Conservation (phyloP, 1,140 invertebrate genomes). For the Drosophila dunni region DNA sequence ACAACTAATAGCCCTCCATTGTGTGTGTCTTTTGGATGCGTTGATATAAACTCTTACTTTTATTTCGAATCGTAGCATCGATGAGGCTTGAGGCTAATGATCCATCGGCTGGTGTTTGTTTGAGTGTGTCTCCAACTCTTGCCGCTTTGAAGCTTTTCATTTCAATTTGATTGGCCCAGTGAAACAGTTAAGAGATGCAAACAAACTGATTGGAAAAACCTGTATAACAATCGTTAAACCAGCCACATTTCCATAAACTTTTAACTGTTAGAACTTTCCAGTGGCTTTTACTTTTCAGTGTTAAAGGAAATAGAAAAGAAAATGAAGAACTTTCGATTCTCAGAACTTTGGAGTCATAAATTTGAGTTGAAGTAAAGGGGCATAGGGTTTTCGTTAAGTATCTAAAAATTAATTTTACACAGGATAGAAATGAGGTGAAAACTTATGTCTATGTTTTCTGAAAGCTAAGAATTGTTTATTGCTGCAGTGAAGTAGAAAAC, state of each 20-base stretch:
- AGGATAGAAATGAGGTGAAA: no score
- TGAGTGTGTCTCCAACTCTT: slow-evolving; percentile 3
- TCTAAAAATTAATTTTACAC: no score
- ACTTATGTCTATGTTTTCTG: no score
- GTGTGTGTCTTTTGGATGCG: slow-evolving; percentile 32
- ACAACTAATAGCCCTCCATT: slow-evolving; percentile 58
- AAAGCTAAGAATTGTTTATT: no score
- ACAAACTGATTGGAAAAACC: slow-evolving; percentile 25
- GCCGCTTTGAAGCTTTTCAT: slow-evolving; percentile 28
- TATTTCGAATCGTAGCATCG: slow-evolving; percentile 6
- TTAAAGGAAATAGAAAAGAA: neutral
- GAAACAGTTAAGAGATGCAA: slow-evolving; percentile 31
- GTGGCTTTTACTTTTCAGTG: slow-evolving; percentile 20
- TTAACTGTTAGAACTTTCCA: slow-evolving; percentile 56
- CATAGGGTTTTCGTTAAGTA: no score
- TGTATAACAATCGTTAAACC: slow-evolving; percentile 1
- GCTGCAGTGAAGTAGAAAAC: no score
- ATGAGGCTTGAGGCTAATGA: slow-evolving; percentile 10
- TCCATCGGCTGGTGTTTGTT: neutral
- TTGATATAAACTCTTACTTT: slow-evolving; percentile 70
- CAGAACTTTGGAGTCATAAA: no score
- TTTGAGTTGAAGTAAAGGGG: no score
- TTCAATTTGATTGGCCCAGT: slow-evolving; percentile 40
- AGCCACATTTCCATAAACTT: slow-evolving; percentile 31
- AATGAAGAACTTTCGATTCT: no score